A percentile compares a stretch with the other conserved stretches of the same genome.
Conservation (phyloP, 2,888 invertebrate species). For the Lamproptera curius region DNA sequence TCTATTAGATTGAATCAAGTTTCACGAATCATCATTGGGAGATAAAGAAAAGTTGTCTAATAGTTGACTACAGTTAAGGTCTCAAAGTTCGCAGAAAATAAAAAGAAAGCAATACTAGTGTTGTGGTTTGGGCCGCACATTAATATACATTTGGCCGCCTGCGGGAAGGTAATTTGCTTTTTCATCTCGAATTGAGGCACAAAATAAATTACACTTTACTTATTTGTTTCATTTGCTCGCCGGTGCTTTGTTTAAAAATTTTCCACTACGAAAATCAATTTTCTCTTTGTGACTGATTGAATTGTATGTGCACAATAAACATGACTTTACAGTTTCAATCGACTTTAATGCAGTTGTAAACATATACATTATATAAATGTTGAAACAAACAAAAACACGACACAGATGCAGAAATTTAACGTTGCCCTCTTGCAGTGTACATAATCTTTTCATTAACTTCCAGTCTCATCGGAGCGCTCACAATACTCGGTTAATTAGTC, state of each 20-base stretch:
- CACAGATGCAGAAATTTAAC: conserved; percentile 7
- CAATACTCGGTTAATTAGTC: conserved; percentile 70
- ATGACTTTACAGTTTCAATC: too few relatives aligned
- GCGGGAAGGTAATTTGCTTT: conserved; percentile 46
- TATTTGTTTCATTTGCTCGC: conserved; percentile 32
- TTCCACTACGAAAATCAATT: not conserved
- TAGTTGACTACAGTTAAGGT: conserved; percentile 68
- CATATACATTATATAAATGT: too few relatives aligned
- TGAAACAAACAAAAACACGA: not conserved
- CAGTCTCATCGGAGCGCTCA: conserved; percentile 52
- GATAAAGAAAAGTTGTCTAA: too few relatives aligned
- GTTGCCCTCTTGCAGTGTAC: conserved; percentile 31
- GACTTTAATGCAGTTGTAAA: too few relatives aligned
- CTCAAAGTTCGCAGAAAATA: conserved; percentile 55
- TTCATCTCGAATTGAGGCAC: conserved; percentile 61
- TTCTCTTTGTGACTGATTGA: not conserved
- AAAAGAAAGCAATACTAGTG: conserved; percentile 71
- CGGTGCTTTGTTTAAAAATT: not conserved
- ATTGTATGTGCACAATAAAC: not conserved
- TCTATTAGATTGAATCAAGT: too few relatives aligned
- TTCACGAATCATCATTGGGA: too few relatives aligned
- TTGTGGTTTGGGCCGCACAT: conserved; percentile 62
- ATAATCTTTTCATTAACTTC: conserved; percentile 52
- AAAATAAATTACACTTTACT: conserved; percentile 57
- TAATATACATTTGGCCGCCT: conserved; percentile 68